Percentiles rank a stretch among this genome's conserved stretches.
These are phyloP conservation scores for Zenarchopterus dispar DNA, from an alignment of 2,797 vertebrate genomes.

Conservation along the genomic window DNA sequence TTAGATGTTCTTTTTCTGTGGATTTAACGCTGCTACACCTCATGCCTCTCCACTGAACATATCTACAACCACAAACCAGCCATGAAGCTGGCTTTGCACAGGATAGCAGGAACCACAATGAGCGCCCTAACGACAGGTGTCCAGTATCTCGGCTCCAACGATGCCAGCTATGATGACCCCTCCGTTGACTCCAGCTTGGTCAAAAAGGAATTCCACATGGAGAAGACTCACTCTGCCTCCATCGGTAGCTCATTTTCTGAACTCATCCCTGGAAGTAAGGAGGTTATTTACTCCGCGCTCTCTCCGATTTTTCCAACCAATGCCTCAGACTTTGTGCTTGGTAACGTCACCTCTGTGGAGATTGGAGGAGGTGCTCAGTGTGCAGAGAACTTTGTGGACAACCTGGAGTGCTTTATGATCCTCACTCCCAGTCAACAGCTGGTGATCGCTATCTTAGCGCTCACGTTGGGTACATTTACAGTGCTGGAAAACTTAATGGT, in stretches of 20 bases:
- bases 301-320: constrained; percentile 88
- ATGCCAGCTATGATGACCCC: constrained; percentile 86
- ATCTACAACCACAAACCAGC: constrained; percentile 66
- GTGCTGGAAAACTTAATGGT: constrained; percentile 97
- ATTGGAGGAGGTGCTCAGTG: constrained; percentile 87
- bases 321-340: constrained; percentile 86
- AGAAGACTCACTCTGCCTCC: constrained; percentile 88
- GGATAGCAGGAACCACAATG: constrained; percentile 91
- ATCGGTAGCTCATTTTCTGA: constrained; percentile 86
- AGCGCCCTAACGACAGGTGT: constrained; percentile 92
- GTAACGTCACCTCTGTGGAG: constrained; percentile 83
- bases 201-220: constrained; percentile 79
- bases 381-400: constrained; percentile 93
- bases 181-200: constrained; percentile 48
- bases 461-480: constrained; percentile 95
- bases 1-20: constrained; percentile 42
- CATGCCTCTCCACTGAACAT: constrained; percentile 50
- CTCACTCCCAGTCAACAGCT: constrained; percentile 95
- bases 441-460: constrained; percentile 90
- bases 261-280: constrained; percentile 88
- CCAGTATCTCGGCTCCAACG: constrained; percentile 91
- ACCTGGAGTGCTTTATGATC: constrained; percentile 99
- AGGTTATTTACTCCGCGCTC: constrained; percentile 79
- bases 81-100: constrained; percentile 93
- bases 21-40: constrained; percentile 28